Conservation (phyloP, 2,113 vertebrate genomes). For the Spizaetus ornatus region DNA sequence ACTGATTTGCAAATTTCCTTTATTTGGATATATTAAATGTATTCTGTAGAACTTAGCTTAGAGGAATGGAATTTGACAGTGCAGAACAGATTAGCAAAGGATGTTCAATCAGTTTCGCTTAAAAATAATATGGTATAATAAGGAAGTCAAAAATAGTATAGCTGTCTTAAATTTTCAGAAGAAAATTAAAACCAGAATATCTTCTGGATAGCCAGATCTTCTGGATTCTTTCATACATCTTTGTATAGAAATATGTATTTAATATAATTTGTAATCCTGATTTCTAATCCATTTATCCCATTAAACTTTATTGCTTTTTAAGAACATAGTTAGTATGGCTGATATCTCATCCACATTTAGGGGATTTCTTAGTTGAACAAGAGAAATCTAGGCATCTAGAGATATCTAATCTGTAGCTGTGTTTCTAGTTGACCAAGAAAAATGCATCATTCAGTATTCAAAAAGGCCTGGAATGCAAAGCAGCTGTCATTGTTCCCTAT, state of each 20-base stretch:
- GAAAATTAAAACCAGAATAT: neutral
- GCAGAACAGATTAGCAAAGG: neutral
- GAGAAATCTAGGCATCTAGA: neutral
- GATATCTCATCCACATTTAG: neutral
- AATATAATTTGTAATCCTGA: neutral
- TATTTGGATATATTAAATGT: slow-evolving; percentile 41
- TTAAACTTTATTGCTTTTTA: neutral
- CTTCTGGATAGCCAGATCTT: neutral
- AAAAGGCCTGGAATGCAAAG: neutral
- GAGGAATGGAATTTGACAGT: neutral
- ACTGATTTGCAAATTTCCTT: slow-evolving; percentile 57
- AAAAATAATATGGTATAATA: neutral
- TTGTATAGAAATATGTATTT: neutral
- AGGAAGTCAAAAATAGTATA: neutral
- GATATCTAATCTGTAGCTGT: neutral
- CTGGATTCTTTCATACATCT: neutral
- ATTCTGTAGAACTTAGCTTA: slow-evolving; percentile 6
- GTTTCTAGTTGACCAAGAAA: neutral
- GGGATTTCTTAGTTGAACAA: neutral
- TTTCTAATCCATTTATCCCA: neutral
- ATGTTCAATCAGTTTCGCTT: neutral
- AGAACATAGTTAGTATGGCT: neutral
- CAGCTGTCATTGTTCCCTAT: neutral
- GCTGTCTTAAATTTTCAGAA: neutral
- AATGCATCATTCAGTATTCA: neutral